Evolutionary conservation across 2,888 invertebrate species (phyloP).

Genomic region (Aphodius sticticus): DNA sequence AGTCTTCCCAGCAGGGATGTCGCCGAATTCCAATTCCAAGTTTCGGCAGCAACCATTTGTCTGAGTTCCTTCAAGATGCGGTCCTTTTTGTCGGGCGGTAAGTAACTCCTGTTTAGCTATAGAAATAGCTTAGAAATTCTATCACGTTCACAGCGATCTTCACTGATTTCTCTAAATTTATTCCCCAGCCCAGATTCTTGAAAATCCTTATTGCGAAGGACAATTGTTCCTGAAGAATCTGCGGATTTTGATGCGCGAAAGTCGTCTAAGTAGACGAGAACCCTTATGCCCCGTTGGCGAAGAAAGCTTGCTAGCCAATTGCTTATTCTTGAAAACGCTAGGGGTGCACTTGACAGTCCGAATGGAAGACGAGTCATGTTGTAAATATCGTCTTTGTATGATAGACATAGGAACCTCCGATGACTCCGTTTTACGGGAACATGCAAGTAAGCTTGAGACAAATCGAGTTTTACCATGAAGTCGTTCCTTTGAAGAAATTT

Average conservation of each 20-base stretch:
- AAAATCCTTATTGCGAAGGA: no score
- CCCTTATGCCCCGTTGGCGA: neutral
- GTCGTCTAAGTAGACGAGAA: neutral
- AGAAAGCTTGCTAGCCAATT: neutral
- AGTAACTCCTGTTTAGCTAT: no score
- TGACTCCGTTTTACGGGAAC: neutral
- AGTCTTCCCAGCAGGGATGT: no score
- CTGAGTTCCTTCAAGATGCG: no score
- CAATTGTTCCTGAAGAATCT: no score
- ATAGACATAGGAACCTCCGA: neutral
- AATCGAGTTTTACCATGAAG: neutral
- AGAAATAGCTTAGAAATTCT: no score
- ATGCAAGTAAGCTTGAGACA: neutral
- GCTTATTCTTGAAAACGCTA: neutral
- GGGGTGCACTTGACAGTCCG: neutral
- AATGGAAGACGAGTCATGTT: neutral
- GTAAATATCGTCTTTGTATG: neutral
- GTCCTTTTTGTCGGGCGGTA: no score
- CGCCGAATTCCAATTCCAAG: no score
- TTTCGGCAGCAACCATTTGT: no score
- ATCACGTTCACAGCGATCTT: no score
- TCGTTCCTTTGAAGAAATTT: neutral
- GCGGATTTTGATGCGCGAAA: neutral
- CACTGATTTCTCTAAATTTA: no score
- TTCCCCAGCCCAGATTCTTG: no score